Conservation (phyloP, 2,113 vertebrate genomes). For the Albula goreensis region DNA sequence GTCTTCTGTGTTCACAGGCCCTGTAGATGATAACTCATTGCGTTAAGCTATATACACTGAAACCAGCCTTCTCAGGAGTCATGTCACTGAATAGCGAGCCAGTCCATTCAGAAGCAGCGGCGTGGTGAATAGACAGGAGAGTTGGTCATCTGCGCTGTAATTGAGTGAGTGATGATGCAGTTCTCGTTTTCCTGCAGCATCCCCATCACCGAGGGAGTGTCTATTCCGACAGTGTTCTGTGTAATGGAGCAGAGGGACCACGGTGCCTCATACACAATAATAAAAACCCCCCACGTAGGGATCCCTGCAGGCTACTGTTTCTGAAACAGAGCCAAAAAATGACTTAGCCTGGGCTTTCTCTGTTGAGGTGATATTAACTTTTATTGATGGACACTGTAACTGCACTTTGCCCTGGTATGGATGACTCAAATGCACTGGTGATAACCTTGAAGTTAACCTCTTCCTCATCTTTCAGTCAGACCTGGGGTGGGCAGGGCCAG, state of each 20-base stretch:
- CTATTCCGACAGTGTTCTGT: background rate
- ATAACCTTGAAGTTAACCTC: background rate
- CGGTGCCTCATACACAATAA: too few species aligned
- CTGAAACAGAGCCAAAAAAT: background rate
- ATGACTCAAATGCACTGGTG: background rate
- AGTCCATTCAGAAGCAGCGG: background rate
- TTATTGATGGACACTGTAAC: background rate
- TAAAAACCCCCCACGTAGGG: background rate
- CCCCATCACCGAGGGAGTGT: background rate
- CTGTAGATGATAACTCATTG: background rate
- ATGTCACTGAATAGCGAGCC: background rate
- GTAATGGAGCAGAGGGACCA: background rate
- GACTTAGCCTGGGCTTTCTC: background rate
- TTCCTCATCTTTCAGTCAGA: background rate
- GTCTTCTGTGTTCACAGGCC: background rate
- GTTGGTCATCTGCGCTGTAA: constrained; percentile 1
- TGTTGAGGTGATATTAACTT: background rate
- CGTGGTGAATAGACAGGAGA: background rate
- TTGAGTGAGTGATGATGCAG: background rate
- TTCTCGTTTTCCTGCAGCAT: background rate
- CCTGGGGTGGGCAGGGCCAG: background rate
- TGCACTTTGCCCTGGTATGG: background rate
- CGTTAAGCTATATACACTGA: background rate
- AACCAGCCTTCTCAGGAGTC: background rate
- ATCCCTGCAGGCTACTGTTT: background rate